Percentiles rank a stretch among this genome's conserved stretches.
Evolutionary conservation across 2,797 vertebrate species (phyloP).

Genomic region (Cuculus canorus): DNA sequence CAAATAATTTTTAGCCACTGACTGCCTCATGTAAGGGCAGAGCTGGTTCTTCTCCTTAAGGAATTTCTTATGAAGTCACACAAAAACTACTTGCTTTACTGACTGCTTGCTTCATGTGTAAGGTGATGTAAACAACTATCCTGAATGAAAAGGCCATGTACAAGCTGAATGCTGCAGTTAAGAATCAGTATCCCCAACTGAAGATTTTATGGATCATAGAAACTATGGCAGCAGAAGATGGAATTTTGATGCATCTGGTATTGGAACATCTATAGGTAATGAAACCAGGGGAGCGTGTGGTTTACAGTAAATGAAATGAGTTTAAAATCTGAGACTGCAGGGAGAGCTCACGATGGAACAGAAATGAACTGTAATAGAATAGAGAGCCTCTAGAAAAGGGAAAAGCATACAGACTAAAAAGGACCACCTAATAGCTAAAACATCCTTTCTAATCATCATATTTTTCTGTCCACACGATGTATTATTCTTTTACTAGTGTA

Average conservation of each 20-base stretch:
- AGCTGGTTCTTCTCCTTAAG: neutral
- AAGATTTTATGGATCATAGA: neutral
- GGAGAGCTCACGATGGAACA: neutral
- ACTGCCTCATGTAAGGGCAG: neutral
- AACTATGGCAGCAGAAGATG: neutral
- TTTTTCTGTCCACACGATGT: neutral
- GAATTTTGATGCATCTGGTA: neutral
- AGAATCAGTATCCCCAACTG: conserved; percentile 17
- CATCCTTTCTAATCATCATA: neutral
- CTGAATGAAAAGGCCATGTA: neutral
- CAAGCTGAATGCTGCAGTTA: neutral
- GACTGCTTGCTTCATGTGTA: neutral
- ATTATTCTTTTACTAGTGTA: neutral
- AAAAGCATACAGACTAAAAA: neutral
- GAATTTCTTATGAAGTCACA: neutral
- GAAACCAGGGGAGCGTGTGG: neutral
- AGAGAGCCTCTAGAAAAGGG: neutral
- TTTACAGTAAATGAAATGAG: neutral
- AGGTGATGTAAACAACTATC: neutral
- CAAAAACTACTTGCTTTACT: neutral
- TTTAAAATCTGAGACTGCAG: neutral
- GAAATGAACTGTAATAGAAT: neutral
- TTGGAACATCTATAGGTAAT: neutral
- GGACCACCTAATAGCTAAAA: neutral
- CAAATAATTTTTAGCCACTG: neutral